Evolutionary conservation across 2,888 invertebrate genomes (phyloP), one percentile per base, ranked within the genome.

Genomic region (Xanthorhoe spadicearia): DNA sequence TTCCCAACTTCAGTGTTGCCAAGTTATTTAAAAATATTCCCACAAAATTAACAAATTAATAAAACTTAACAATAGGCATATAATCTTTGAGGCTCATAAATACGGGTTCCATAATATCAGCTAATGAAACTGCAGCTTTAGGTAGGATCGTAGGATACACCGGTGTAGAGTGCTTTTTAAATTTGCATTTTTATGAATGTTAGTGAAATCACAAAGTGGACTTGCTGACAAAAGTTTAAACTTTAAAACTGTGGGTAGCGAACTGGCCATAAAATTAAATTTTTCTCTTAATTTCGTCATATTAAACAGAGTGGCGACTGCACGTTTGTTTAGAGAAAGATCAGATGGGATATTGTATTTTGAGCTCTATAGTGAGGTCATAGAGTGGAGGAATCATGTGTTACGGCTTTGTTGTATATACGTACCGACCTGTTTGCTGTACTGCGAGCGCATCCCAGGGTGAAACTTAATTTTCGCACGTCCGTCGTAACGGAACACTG

Each of bases 401-500:
- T 55, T 23, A 50, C 38, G 57, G 48, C 18, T 53, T 23, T 15
- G 15, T 49, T 66, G 51, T 55, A 65, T 51, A 54, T 51, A 62
- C 7, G 9, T 64, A 60, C 35, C 28, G 15, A 15, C 53, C 28
- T 46, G 68, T 59, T 59, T 55, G 51, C 55, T 56, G 59, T 69
- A 55, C 62, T 46, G 69, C 53, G 67, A 69, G 72, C 67, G 72
- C 72, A 74, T 76, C 71, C 71, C 73, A 68, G 75, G 73, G 78
- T 69, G 66, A 81, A 84, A 84, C 81, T 80, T 81, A 83, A 84
- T 83, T 83, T 83, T 77, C 78, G 76, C 76, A 76, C 76, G 75
- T 77, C 69, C 68, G 63, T 78, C 77, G 77, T 79, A 72, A 77
- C 75, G 76, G 74, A 78, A 81, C 77, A 74, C 76, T 82, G 82